Evolutionary conservation across 2,113 vertebrate species (phyloP), one percentile per base, ranked within the genome.

Genomic region (Toxotes jaculatrix): DNA sequence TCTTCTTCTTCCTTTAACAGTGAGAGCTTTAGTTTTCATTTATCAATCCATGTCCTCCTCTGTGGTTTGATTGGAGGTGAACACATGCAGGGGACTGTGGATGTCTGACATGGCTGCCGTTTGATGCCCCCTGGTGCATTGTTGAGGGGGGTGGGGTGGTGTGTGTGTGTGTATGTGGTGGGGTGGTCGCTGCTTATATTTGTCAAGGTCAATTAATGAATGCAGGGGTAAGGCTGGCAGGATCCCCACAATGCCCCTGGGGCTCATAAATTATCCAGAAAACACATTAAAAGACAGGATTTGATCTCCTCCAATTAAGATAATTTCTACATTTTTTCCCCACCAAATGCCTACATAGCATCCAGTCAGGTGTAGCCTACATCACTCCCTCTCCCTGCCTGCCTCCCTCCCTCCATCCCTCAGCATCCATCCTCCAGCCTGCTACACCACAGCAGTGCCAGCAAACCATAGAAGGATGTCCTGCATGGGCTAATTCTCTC

Each of bases 181-280:
- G n/a, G n/a, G n/a, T n/a, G n/a, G 89, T 87, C 71, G 77, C 89
- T 86, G 90, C 93, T 92, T 91, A 91, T 92, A 94, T 94, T 93
- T 95, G 93, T 94, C 94, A 95, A 95, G 94, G 95, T 95, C 93
- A 95, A 94, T 95, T 94, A 92, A 93, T 93, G 91, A 90, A 93
- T 79, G 82, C 79, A 66, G 83, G 85, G 77, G 76, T 86, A 84
- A 88, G 70, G 83, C 89, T 81, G 78, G 77, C 87, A 79, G 83
- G 75, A 84, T 80, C 84, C 85, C 84, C 57, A 68, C 70, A 90
- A 86, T 38, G 43, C 86, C 90, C 83, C 80, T 4, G 65, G 92
- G 88, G 77, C 83, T 88, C 89, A 91, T 86, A 84, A 91, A 92
- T 93, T 87, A 92, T 87, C 90, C 90, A 92, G 74, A 91, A 90